phyloP scores from a whole-genome alignment of 2,888 invertebrate species.

The Dyspetes luteomarginatus region DNA sequence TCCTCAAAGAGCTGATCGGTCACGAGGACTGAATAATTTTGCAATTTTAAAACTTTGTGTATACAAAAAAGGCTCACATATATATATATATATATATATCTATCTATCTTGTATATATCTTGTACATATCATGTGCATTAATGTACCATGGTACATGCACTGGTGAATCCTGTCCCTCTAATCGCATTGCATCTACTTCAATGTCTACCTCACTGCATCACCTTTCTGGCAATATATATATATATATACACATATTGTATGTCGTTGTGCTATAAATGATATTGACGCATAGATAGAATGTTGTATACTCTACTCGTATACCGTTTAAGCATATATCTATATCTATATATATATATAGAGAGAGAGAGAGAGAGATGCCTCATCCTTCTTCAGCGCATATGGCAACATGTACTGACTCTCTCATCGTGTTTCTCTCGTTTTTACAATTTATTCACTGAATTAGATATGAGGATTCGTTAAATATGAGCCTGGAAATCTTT shows the following conservation, averaged over 20 bases:
- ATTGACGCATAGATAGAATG: conserved; percentile 7
- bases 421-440: neutral
- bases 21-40: conserved; percentile 65
- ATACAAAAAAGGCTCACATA: conserved; percentile 16
- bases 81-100: conserved; percentile 26
- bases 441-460: conserved; percentile 36
- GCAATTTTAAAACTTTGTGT: conserved; percentile 56
- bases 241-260: neutral
- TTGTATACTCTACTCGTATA: neutral
- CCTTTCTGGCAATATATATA: conserved; percentile 7
- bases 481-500: conserved; percentile 27
- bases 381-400: neutral
- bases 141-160: conserved; percentile 20
- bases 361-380: neutral
- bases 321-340: neutral
- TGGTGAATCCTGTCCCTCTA: conserved; percentile 48
- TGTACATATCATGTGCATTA: conserved; percentile 10
- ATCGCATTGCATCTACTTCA: conserved; percentile 47
- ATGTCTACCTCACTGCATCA: conserved; percentile 34
- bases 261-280: conserved; percentile 15
- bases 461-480: conserved; percentile 37
- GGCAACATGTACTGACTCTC: neutral
- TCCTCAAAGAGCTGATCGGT: conserved; percentile 57
- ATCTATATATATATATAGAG: neutral
- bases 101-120: conserved; percentile 2